Evolutionary conservation across 92 coral and sea anemone genomes (phyloP), one percentile per base, ranked within the genome.

Genomic region (Umimayanthus kanabou): DNA sequence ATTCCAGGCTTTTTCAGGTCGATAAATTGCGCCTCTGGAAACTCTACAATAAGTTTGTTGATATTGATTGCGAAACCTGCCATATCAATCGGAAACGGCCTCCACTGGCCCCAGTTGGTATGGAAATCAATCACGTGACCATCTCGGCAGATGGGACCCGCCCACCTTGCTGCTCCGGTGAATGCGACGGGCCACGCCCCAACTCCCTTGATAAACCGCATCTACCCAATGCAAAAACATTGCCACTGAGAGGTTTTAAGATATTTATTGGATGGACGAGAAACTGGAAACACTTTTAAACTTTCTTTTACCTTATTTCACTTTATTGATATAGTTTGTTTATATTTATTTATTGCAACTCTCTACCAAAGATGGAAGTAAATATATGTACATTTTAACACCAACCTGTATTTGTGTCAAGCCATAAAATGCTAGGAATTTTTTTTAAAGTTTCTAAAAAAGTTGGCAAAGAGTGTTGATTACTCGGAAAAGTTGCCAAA

Each of bases 181-280:
- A 94, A 95, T 39, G 93, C 98, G 29, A 95, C 98, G 8, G 98
- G 98, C 93, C 95, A 95, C 61, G 94, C 95, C 13, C 98, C 96
- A 22, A 95, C 98, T 8, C 93, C 87, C 42, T 89, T 90, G 23
- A 94, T 86, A 92, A 91, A 91, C 18, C 98, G 98, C 88, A 95
- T 95, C 98, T 95, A 55, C 39, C 79, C 77, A 53, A 87, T 13
- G 64, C 37, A 33, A 4, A 73, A 67, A n/a, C 30, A 28, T 5
- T 20, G 1, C 29, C n/a, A 9, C 30, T 55, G 37, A 42, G 79
- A 15, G 50, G 26, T 39, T 16, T 13, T n/a, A n/a, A n/a, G n/a
- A n/a, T n/a, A n/a, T n/a, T n/a, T n/a, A n/a, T n/a, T n/a, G n/a
- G n/a, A n/a, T n/a, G n/a, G n/a, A n/a, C n/a, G 16, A 22, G 67